Evolutionary conservation across 2,888 invertebrate genomes (phyloP).

Genomic region (Reticulitermes lucifugus): DNA sequence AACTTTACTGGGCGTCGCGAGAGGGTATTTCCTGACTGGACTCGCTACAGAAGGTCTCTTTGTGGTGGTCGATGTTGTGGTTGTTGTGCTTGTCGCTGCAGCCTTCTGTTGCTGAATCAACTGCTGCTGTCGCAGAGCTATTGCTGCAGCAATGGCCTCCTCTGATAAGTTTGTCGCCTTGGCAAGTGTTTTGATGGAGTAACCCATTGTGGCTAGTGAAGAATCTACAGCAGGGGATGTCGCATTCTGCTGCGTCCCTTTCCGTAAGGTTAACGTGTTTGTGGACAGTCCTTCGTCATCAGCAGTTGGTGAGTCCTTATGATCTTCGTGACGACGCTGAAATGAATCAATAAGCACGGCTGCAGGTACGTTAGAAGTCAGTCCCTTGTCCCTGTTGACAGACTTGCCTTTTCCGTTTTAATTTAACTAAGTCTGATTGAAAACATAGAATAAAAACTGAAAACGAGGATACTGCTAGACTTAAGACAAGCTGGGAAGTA

Average conservation of each 20-base stretch:
- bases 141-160: constrained; percentile 81
- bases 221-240: constrained; percentile 52
- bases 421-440: no score
- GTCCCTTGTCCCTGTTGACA: no score
- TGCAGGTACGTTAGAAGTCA: no score
- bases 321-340: constrained; percentile 35
- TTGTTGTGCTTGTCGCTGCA: constrained; percentile 63
- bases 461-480: no score
- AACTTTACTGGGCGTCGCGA: constrained; percentile 67
- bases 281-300: constrained; percentile 46
- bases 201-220: constrained; percentile 61
- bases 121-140: constrained; percentile 78
- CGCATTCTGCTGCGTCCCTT: constrained; percentile 43
- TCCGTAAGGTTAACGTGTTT: constrained; percentile 49
- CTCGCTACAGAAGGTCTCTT: constrained; percentile 62
- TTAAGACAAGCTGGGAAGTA: no score
- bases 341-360: no score
- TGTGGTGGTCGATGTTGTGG: constrained; percentile 62
- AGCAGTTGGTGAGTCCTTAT: constrained; percentile 44
- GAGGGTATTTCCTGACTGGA: constrained; percentile 57
- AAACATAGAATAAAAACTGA: no score
- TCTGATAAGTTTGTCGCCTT: constrained; percentile 83
- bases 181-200: constrained; percentile 69
- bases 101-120: constrained; percentile 71
- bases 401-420: no score